Conservation (phyloP, 1,140 invertebrate species). For the Cydia fagiglandana region DNA sequence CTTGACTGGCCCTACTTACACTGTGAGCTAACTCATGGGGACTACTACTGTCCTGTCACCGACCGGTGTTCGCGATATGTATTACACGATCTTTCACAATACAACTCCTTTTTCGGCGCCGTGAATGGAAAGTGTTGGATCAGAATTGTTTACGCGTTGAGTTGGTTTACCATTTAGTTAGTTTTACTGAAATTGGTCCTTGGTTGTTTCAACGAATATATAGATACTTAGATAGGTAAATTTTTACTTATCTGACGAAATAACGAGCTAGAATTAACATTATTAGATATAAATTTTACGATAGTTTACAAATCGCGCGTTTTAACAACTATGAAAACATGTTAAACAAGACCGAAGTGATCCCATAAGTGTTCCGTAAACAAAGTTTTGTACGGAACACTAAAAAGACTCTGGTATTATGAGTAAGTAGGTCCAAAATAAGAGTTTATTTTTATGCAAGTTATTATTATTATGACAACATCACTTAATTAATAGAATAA, state of each 20-base stretch:
- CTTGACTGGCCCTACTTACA: background rate
- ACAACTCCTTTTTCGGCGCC: slow-evolving; percentile 1
- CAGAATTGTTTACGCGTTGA: background rate
- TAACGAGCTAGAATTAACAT: background rate
- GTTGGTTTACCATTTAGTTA: background rate
- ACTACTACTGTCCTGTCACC: slow-evolving; percentile 24
- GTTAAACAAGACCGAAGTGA: too few species aligned
- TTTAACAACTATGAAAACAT: too few species aligned
- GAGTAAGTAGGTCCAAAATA: too few species aligned
- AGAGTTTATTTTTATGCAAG: too few species aligned
- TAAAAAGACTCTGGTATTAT: too few species aligned
- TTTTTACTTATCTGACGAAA: background rate
- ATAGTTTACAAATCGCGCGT: too few species aligned
- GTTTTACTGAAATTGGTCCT: background rate
- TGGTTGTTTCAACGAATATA: background rate
- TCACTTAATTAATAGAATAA: too few species aligned
- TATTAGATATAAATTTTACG: too few species aligned
- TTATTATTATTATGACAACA: too few species aligned
- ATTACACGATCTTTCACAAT: slow-evolving; percentile 29
- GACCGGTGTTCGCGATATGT: slow-evolving; percentile 16
- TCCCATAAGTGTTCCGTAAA: too few species aligned
- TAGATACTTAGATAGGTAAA: background rate
- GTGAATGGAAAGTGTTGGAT: slow-evolving; percentile 7
- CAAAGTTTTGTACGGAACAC: too few species aligned
- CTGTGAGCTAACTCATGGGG: background rate